phyloP scores from a whole-genome alignment of 1,140 invertebrate species.

The Danaus plexippus region DNA sequence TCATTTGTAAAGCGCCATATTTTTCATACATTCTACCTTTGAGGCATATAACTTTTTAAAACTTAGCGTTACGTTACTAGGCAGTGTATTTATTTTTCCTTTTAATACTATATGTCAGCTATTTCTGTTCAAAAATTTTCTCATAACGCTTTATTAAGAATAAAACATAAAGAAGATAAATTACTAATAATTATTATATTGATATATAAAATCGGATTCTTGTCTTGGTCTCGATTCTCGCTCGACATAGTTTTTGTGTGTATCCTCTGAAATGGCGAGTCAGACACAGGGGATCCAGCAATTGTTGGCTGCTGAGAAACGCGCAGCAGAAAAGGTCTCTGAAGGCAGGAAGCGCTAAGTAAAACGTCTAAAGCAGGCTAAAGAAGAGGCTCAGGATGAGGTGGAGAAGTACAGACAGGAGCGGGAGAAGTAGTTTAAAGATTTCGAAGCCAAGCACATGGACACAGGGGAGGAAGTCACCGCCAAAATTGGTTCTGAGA shows the following conservation, averaged over 20 bases:
- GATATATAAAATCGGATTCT: constrained; percentile 38
- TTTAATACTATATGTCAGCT: no score
- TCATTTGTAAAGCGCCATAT: no score
- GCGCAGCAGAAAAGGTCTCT: constrained; percentile 98
- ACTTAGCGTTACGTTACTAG: no score
- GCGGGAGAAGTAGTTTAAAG: constrained; percentile 91
- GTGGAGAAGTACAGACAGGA: constrained; percentile 98
- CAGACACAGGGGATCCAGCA: constrained; percentile 99
- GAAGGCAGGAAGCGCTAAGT: constrained; percentile 98
- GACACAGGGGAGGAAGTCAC: constrained; percentile 92
- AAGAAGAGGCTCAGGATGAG: constrained; percentile 99
- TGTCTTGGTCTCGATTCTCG: constrained; percentile 52
- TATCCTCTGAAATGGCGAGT: constrained; percentile 90
- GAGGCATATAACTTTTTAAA: no score
- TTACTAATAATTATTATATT: no score
- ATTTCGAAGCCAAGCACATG: constrained; percentile 95
- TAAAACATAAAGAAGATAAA: no score
- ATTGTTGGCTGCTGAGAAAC: constrained; percentile 96
- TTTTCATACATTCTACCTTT: no score
- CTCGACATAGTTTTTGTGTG: constrained; percentile 61
- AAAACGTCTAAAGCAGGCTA: constrained; percentile 97
- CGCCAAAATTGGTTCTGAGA: constrained; percentile 89
- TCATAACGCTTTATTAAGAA: no score
- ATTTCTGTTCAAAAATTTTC: no score
- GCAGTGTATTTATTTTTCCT: no score